These are phyloP conservation scores for Catocala fraxini DNA, from an alignment of 2,888 invertebrate species.

Conservation along the genomic window DNA sequence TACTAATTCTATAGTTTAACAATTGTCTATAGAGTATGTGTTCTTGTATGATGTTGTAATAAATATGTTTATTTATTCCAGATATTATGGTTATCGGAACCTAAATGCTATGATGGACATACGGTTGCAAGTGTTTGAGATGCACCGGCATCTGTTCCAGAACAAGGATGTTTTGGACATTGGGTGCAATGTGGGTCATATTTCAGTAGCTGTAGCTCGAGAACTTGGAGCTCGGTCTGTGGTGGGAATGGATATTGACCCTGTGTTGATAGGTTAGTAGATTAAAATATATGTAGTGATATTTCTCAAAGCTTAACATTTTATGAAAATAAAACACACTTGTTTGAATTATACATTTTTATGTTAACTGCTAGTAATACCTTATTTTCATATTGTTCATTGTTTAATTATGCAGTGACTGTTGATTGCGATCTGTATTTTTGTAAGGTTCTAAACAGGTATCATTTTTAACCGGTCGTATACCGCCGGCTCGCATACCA, in stretches of 20 bases:
- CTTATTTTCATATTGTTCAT: not conserved
- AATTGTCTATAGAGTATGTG: too few species aligned
- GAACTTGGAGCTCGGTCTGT: slow-evolving; percentile 95
- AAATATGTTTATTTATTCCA: slow-evolving; percentile 61
- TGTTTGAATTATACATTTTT: too few species aligned
- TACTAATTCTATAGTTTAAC: too few species aligned
- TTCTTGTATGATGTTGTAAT: not conserved
- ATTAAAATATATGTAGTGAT: too few species aligned
- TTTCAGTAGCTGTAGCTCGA: slow-evolving; percentile 96
- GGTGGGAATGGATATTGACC: slow-evolving; percentile 98
- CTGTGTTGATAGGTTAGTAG: slow-evolving; percentile 90
- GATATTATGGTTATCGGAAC: slow-evolving; percentile 98
- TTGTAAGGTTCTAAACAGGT: too few species aligned
- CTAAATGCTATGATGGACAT: slow-evolving; percentile 93
- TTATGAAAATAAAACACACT: too few species aligned
- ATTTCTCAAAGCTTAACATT: too few species aligned
- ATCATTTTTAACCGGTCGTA: too few species aligned
- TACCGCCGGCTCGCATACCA: too few species aligned
- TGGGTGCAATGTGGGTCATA: slow-evolving; percentile 99
- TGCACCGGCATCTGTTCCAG: slow-evolving; percentile 93
- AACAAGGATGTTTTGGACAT: slow-evolving; percentile 98
- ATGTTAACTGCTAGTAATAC: too few species aligned
- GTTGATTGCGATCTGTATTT: too few species aligned
- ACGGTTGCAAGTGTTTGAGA: slow-evolving; percentile 93
- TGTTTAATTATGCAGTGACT: too few species aligned